phyloP scores from a whole-genome alignment of 2,113 vertebrate species.

The Rhynchopsitta pachyrhyncha region DNA sequence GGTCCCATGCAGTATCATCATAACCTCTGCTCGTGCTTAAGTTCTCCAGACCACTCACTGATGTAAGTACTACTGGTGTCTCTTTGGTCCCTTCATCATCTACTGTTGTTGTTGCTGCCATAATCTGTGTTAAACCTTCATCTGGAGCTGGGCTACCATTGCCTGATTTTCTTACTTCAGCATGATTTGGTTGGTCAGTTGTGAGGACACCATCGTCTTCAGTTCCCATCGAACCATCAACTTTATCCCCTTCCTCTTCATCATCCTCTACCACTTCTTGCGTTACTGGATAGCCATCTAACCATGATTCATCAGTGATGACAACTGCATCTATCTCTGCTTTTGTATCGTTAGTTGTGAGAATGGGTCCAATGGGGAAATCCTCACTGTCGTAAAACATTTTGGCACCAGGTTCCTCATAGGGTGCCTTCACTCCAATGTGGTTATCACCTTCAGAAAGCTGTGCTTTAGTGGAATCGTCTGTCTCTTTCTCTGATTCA shows the following conservation, averaged over 20 bases:
- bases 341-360: conserved; percentile 71
- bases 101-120: conserved; percentile 1
- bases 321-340: conserved; percentile 29
- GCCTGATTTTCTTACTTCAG: conserved; percentile 53
- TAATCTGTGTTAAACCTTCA: conserved; percentile 43
- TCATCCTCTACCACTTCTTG: conserved; percentile 69
- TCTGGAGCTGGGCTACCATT: conserved; percentile 6
- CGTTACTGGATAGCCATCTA: conserved; percentile 88
- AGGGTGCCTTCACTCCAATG: conserved; percentile 65
- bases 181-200: conserved; percentile 69
- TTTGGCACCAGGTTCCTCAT: conserved; percentile 53
- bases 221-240: conserved; percentile 70
- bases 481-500: conserved; percentile 51
- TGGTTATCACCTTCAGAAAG: conserved; percentile 69
- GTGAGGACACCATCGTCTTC: conserved; percentile 43
- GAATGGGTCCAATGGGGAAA: conserved; percentile 54
- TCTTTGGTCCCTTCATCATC: conserved; percentile 7
- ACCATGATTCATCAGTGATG: conserved; percentile 85
- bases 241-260: conserved; percentile 64
- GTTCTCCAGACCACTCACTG: conserved; percentile 60
- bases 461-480: conserved; percentile 49
- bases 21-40: conserved; percentile 15
- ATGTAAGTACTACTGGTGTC: background rate
- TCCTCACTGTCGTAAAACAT: conserved; percentile 51
- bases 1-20: background rate